phyloP scores from a whole-genome alignment of 1,140 invertebrate species.

The Trichoplusia ni region DNA sequence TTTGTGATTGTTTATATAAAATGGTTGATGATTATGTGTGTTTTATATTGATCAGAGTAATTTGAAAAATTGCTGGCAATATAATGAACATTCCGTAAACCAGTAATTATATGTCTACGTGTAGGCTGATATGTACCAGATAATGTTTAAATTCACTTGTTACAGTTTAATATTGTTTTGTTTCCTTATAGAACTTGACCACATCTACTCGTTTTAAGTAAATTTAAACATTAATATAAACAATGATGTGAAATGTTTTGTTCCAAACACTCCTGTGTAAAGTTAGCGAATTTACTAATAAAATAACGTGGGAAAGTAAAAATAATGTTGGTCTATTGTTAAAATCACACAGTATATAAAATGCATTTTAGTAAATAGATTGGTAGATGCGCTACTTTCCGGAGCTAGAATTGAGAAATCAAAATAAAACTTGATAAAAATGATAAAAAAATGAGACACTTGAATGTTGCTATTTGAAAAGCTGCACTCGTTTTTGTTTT shows the following conservation, averaged over 20 bases:
- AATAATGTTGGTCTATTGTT: slow-evolving; percentile 47
- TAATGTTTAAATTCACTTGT: slow-evolving; percentile 54
- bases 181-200: slow-evolving; percentile 28
- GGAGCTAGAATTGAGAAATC: slow-evolving; percentile 63
- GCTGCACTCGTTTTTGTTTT: slow-evolving; percentile 77
- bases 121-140: slow-evolving; percentile 29
- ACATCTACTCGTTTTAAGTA: slow-evolving; percentile 35
- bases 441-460: slow-evolving; percentile 45
- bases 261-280: slow-evolving; percentile 52
- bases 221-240: slow-evolving; percentile 45
- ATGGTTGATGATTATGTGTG: slow-evolving; percentile 41
- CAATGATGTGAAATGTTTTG: slow-evolving; percentile 46
- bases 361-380: slow-evolving; percentile 74
- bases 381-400: slow-evolving; percentile 79
- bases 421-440: slow-evolving; percentile 50
- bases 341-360: slow-evolving; percentile 50
- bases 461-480: slow-evolving; percentile 82
- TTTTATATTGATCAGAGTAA: slow-evolving; percentile 24
- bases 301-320: slow-evolving; percentile 36
- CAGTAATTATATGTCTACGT: slow-evolving; percentile 16
- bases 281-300: slow-evolving; percentile 53
- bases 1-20: slow-evolving; percentile 46
- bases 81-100: slow-evolving; percentile 60
- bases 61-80: slow-evolving; percentile 28
- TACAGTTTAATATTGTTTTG: slow-evolving; percentile 20